Evolutionary conservation across 2,888 invertebrate species (phyloP).

Genomic region (Chesias legatella): DNA sequence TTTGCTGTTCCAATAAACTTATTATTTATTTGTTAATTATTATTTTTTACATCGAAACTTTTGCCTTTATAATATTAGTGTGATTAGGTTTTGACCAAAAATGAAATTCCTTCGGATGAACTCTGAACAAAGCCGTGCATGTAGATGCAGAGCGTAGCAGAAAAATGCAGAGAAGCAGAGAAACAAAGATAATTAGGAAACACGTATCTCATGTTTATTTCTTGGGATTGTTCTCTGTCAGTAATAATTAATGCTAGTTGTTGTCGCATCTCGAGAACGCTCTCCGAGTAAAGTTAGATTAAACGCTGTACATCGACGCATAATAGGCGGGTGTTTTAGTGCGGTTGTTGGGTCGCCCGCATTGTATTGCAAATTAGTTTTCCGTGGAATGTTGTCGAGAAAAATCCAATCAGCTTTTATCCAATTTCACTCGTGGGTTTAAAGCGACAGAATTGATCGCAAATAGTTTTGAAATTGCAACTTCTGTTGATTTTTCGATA

Average conservation of each 20-base stretch:
- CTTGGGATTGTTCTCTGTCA: constrained; percentile 24
- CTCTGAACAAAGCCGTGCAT: too few relatives aligned
- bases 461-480: too few relatives aligned
- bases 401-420: constrained; percentile 1
- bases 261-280: constrained; percentile 51
- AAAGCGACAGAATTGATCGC: too few relatives aligned
- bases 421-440: neutral
- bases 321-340: constrained; percentile 50
- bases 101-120: too few relatives aligned
- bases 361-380: constrained; percentile 67
- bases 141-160: too few relatives aligned
- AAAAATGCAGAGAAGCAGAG: too few relatives aligned
- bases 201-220: constrained; percentile 20
- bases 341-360: constrained; percentile 41
- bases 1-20: too few relatives aligned
- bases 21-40: too few relatives aligned
- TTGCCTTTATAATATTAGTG: too few relatives aligned
- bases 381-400: constrained; percentile 5
- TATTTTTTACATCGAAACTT: too few relatives aligned
- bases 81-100: too few relatives aligned
- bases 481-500: too few relatives aligned
- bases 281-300: constrained; percentile 68
- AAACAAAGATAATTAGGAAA: neutral
- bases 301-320: constrained; percentile 63
- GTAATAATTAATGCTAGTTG: constrained; percentile 49